phyloP scores from a whole-genome alignment of 2,113 vertebrate species.

The Uropsilus gracilis region DNA sequence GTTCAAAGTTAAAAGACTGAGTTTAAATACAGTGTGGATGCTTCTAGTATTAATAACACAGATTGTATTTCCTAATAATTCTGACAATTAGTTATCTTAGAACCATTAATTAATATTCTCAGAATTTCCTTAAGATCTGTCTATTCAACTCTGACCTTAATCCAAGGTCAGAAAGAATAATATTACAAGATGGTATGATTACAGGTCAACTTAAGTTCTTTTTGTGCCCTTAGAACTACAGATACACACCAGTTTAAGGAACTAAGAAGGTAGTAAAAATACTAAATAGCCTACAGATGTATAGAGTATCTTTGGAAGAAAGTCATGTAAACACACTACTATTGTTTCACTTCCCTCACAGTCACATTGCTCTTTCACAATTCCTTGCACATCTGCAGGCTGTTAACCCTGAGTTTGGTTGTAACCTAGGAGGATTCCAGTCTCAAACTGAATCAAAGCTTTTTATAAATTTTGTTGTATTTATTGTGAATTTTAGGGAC shows the following conservation, averaged over 20 bases:
- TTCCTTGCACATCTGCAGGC: conserved; percentile 31
- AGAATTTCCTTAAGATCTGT: not conserved
- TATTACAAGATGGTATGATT: not conserved
- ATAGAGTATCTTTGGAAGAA: not conserved
- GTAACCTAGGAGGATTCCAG: not conserved
- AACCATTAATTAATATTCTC: not conserved
- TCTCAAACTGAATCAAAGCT: not conserved
- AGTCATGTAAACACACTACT: not conserved
- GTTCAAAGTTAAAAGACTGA: not conserved
- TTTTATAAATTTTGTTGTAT: not conserved
- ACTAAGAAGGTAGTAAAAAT: not conserved
- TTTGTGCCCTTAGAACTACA: not conserved
- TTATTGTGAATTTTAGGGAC: not conserved
- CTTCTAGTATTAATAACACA: not conserved
- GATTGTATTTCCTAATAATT: not conserved
- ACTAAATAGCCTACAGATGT: not conserved
- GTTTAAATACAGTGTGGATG: not conserved
- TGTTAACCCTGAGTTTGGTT: conserved; percentile 28
- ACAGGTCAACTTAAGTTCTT: not conserved
- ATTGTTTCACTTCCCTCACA: not conserved
- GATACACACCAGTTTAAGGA: not conserved
- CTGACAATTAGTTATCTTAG: not conserved
- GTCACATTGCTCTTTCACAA: not conserved
- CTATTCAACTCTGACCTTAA: not conserved
- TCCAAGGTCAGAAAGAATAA: conserved; percentile 21